phyloP scores from a whole-genome alignment of 2,888 invertebrate genomes.

The Aleiodes alternator region DNA sequence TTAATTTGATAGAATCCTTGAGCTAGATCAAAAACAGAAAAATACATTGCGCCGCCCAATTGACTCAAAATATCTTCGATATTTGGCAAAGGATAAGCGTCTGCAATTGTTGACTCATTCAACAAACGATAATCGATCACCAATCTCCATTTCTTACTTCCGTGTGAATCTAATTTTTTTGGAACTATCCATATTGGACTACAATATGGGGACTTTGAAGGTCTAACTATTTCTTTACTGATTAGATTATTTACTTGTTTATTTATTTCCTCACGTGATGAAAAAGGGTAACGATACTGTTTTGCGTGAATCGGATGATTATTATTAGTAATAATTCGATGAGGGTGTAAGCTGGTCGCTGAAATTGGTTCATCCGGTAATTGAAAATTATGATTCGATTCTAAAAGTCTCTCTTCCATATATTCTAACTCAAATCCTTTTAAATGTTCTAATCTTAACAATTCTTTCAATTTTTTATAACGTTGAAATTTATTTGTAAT shows the following conservation, averaged over 20 bases:
- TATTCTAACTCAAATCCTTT: too few relatives aligned
- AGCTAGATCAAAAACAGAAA: slow-evolving; percentile 57
- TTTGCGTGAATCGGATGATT: slow-evolving; percentile 1
- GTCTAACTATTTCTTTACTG: neutral
- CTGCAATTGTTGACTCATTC: slow-evolving; percentile 42
- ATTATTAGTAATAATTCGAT: slow-evolving; percentile 2
- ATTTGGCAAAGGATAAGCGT: slow-evolving; percentile 44
- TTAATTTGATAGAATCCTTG: slow-evolving; percentile 60
- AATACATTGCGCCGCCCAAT: slow-evolving; percentile 55
- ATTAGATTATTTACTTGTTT: slow-evolving; percentile 13
- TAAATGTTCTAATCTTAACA: too few relatives aligned
- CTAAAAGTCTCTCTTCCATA: too few relatives aligned
- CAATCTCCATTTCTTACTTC: slow-evolving; percentile 43
- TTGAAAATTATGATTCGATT: neutral
- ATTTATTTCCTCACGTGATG: neutral
- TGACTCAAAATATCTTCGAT: slow-evolving; percentile 54
- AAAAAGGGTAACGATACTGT: slow-evolving; percentile 9
- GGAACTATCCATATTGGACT: slow-evolving; percentile 40
- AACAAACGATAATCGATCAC: slow-evolving; percentile 42
- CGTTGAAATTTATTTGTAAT: too few relatives aligned
- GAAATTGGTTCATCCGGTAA: neutral
- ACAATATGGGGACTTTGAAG: slow-evolving; percentile 35
- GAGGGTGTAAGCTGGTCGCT: neutral
- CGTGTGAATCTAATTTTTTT: slow-evolving; percentile 27
- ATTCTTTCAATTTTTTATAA: too few relatives aligned